Conservation (phyloP, 2,888 invertebrate genomes). For the Hololepta plana region DNA sequence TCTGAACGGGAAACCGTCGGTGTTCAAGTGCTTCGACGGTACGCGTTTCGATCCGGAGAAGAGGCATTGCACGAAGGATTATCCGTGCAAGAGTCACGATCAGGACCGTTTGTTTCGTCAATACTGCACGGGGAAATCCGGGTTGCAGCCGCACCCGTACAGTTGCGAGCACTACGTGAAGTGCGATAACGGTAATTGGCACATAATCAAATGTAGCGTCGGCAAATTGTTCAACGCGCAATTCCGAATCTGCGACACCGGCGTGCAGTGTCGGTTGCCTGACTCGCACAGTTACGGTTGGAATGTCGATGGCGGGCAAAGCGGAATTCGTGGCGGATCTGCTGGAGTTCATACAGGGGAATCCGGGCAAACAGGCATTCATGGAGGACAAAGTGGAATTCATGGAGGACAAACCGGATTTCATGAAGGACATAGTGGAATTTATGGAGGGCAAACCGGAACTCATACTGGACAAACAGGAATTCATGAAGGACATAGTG, state of each 20-base stretch:
- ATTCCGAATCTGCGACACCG: slow-evolving; percentile 1
- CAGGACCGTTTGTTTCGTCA: not conserved
- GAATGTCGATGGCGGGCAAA: too few relatives aligned
- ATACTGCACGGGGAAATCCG: not conserved
- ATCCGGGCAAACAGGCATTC: too few relatives aligned
- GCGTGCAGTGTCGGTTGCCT: too few relatives aligned
- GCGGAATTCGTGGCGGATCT: too few relatives aligned
- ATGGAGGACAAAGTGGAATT: too few relatives aligned
- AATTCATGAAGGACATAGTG: too few relatives aligned
- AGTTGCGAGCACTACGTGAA: not conserved
- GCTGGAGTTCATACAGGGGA: too few relatives aligned
- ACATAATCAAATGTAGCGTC: not conserved
- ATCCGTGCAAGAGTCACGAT: slow-evolving; percentile 2
- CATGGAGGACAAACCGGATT: too few relatives aligned
- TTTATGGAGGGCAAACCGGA: too few relatives aligned
- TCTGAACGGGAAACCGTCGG: not conserved
- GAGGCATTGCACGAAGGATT: not conserved
- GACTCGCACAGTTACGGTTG: too few relatives aligned
- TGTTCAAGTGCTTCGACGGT: not conserved
- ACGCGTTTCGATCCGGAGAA: not conserved
- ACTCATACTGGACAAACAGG: too few relatives aligned
- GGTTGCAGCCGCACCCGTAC: slow-evolving; percentile 1
- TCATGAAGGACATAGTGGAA: too few relatives aligned
- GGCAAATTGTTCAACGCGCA: slow-evolving; percentile 1
- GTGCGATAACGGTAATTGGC: slow-evolving; percentile 1